Conservation (phyloP, 2,888 invertebrate species). For the Allygus modestus region DNA sequence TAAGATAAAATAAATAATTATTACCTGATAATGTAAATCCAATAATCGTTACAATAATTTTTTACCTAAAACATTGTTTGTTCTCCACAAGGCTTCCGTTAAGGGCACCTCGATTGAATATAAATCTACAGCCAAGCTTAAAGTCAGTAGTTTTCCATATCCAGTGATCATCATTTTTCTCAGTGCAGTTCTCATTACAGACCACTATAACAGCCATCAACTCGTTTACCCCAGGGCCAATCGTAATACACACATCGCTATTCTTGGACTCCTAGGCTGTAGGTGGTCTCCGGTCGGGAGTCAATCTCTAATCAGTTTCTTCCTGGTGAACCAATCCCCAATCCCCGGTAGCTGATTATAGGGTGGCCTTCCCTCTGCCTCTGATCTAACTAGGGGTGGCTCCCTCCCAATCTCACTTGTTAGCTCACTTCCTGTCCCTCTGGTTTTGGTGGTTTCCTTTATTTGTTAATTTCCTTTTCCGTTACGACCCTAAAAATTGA, state of each 20-base stretch:
- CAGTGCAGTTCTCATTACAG: background rate
- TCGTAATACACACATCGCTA: too few relatives aligned
- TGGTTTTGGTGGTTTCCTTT: background rate
- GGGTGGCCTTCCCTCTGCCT: constrained; percentile 4
- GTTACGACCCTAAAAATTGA: background rate
- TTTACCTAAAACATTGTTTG: too few relatives aligned
- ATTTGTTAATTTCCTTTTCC: constrained; percentile 16
- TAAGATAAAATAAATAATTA: too few relatives aligned
- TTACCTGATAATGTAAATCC: too few relatives aligned
- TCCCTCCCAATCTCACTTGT: constrained; percentile 4
- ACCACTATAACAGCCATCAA: too few relatives aligned
- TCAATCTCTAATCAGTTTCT: constrained; percentile 16
- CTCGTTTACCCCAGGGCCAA: background rate
- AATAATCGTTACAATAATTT: too few relatives aligned
- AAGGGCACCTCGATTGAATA: too few relatives aligned
- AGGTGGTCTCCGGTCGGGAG: constrained; percentile 43
- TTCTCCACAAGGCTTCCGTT: too few relatives aligned
- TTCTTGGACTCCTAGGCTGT: background rate
- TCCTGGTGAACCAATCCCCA: constrained; percentile 5
- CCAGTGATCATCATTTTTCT: too few relatives aligned
- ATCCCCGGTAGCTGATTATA: constrained; percentile 47
- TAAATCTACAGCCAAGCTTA: too few relatives aligned
- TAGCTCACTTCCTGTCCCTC: background rate
- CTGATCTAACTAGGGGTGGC: background rate
- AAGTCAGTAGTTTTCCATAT: too few relatives aligned